Base-by-base conservation (phyloP, 2,888 invertebrate genomes). In the Acleris laterana region DNA sequence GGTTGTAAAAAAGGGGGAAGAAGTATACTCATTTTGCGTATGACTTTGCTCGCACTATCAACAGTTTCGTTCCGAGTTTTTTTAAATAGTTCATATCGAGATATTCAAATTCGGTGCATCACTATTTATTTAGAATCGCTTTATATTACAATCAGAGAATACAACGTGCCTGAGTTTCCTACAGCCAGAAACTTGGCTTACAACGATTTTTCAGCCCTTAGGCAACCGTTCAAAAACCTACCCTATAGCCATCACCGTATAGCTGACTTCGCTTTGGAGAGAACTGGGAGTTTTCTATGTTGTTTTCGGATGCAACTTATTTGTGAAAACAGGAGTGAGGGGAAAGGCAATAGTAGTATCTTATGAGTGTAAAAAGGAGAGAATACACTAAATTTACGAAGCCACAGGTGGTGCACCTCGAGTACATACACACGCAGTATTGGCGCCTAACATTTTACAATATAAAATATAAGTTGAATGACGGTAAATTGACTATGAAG, bases 251-350 rank as follows among this genome's bases (percentile, higher is more conserved):
- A 7, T 6, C 13, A 0, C 0, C 7, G 49, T 80, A 85, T 67
- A 74, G 81, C 70, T 67, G 38, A 77, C 68, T 78, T 71, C 87
- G 69, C 72, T 62, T 66, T 74, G 75, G 64, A 62, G 61, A 71
- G 68, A 75, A 74, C 70, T 69, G 72, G 74, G 79, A 78, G 84
- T 89, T 90, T 90, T 91, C 88, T 90, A 88, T 90, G 87, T 91
- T 91, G 92, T 91, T 92, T 93, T 91, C 87, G 89, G 90, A 89
- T 89, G 87, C 87, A 90, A 90, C 87, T 91, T 92, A 92, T 93
- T 92, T 91, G 92, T 90, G 90, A 91, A 90, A 93, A 91, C 91
- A 89, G 78, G 88, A 82, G 75, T 62, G 79, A 91, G 70, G 56
- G 87, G 82, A 89, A 88, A 44, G 63, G 80, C 44, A 70, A 69